Percentiles rank a stretch among this genome's conserved stretches.
These are phyloP conservation scores for Trichogramma pretiosum DNA, from an alignment of 1,140 invertebrate genomes.

Conservation along the genomic window DNA sequence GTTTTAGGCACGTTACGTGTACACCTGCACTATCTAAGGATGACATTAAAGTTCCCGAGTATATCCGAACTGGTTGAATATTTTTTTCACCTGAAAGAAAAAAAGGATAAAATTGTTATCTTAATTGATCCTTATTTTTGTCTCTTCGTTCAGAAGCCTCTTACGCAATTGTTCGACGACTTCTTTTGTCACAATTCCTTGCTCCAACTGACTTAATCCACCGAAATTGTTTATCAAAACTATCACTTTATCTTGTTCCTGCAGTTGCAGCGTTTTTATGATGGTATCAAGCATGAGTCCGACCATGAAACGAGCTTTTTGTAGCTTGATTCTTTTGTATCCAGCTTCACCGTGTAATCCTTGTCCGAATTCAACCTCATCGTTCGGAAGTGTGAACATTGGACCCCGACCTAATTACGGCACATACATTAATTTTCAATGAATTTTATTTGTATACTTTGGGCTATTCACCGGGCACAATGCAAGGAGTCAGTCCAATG, in stretches of 20 bases:
- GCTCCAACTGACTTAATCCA: slow-evolving; percentile 65
- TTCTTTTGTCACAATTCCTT: slow-evolving; percentile 65
- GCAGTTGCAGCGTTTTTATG: slow-evolving; percentile 44
- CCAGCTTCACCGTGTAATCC: slow-evolving; percentile 86
- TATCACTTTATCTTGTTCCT: slow-evolving; percentile 50
- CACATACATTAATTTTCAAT: neutral
- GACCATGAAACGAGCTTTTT: slow-evolving; percentile 44
- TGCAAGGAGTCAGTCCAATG: slow-evolving; percentile 61
- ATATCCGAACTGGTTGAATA: slow-evolving; percentile 54
- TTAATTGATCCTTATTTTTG: too few relatives aligned
- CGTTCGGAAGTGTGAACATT: slow-evolving; percentile 56
- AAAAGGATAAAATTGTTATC: too few relatives aligned
- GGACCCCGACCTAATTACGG: slow-evolving; percentile 43
- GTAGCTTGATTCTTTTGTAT: slow-evolving; percentile 57
- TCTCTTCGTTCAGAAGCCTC: too few relatives aligned
- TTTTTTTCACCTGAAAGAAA: slow-evolving; percentile 42
- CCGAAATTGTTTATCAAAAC: slow-evolving; percentile 77
- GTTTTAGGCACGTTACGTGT: slow-evolving; percentile 61
- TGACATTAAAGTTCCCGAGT: slow-evolving; percentile 65
- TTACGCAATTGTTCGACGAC: slow-evolving; percentile 55
- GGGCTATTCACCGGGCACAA: slow-evolving; percentile 63
- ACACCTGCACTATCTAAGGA: slow-evolving; percentile 75
- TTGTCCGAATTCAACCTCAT: slow-evolving; percentile 73
- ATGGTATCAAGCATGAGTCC: slow-evolving; percentile 45
- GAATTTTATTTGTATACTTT: slow-evolving; percentile 5